Base-by-base conservation (phyloP, 1,140 invertebrate species). In the Drosophila novamexicana region DNA sequence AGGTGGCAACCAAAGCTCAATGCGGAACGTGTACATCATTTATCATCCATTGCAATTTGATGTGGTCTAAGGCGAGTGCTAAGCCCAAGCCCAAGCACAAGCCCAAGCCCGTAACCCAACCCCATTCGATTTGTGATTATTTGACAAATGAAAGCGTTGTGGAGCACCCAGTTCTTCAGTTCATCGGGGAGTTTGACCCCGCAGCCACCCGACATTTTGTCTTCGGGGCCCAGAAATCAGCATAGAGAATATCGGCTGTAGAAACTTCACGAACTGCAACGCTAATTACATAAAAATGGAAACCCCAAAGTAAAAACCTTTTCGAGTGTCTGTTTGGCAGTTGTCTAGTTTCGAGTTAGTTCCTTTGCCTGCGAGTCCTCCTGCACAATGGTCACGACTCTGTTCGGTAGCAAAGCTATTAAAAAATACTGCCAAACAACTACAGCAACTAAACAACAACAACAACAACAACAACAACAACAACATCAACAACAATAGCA, bases 11-110 rank as follows among this genome's bases (percentile, higher is more conserved):
- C 22, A 29, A 29, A 50, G 50, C 57, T 49, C n/a, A 42, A n/a
- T 49, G 36, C 7, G 49, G 42, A 56, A 59, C 74, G 61, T 59
- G 64, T 44, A 52, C 76, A 83, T 89, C 83, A 89, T 88, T 88
- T 89, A 83, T 88, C 84, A 88, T 79, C 80, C 57, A 88, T 88
- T 88, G 83, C 83, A 88, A 86, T 88, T 88, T 79, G 72, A 58
- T 70, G 53, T 42, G 75, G 67, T 79, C 74, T 29, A 42, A 29
- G 0, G 22, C 22, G 22, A 29, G 22, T 4, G 22, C 22, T 29
- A 29, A 29, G 22, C 22, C 22, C 22, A 56, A 40, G 34, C 37
- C 37, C 39, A 18, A 18, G 18, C 18, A 1, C 44, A 58, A 22
- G 1, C 6, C 7, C 39, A 34, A 50, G 9, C 50, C 29, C 42